Conservation (phyloP, 2,888 invertebrate species). For the Synanthedon formicaeformis region DNA sequence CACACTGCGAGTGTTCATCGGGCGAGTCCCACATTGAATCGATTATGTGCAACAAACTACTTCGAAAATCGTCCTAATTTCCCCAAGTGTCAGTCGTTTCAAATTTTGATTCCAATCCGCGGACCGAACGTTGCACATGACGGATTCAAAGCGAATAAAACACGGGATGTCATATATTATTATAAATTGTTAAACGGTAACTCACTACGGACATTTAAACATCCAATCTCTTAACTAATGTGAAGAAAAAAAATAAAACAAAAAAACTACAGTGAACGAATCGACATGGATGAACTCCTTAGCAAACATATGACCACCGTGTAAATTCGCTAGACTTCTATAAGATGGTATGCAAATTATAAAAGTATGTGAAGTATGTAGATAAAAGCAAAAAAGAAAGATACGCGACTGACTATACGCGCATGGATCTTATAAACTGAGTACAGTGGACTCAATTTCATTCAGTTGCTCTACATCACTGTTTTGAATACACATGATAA, state of each 20-base stretch:
- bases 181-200: constrained; percentile 57
- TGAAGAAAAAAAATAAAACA: constrained; percentile 26
- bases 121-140: constrained; percentile 68
- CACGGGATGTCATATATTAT: constrained; percentile 72
- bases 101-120: constrained; percentile 28
- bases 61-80: constrained; percentile 68
- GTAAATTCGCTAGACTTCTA: constrained; percentile 54
- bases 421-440: too few species aligned
- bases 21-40: constrained; percentile 73
- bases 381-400: too few species aligned
- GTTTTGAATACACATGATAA: too few species aligned
- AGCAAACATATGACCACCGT: constrained; percentile 70
- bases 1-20: constrained; percentile 69
- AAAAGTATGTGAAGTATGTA: too few species aligned
- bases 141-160: constrained; percentile 72
- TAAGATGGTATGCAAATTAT: too few species aligned
- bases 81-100: constrained; percentile 44
- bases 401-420: too few species aligned
- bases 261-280: constrained; percentile 60
- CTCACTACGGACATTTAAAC: constrained; percentile 65
- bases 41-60: constrained; percentile 73
- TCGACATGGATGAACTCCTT: constrained; percentile 55
- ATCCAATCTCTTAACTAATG: constrained; percentile 59
- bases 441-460: too few species aligned
- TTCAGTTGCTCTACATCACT: too few species aligned